A percentile compares a stretch with the other conserved stretches of the same genome.
Evolutionary conservation across 2,888 invertebrate species (phyloP).

Genomic region (Amorpha juglandis): DNA sequence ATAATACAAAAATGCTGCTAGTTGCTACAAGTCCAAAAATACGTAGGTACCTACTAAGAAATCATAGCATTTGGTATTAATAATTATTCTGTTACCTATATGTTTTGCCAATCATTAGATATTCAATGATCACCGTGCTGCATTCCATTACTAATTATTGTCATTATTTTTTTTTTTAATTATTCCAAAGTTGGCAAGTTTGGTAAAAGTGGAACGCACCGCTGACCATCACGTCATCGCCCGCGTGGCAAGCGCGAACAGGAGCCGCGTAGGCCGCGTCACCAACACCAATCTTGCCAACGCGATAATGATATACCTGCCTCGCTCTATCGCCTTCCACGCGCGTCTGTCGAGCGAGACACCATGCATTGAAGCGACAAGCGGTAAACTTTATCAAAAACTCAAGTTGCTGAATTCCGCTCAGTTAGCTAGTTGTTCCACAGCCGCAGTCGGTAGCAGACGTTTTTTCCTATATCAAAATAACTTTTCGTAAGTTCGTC

Average conservation of each 20-base stretch:
- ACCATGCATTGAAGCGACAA: slow-evolving; percentile 43
- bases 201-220: slow-evolving; percentile 66
- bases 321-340: slow-evolving; percentile 45
- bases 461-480: slow-evolving; percentile 47
- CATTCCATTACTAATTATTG: neutral
- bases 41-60: too few species aligned
- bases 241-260: slow-evolving; percentile 67
- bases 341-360: slow-evolving; percentile 42
- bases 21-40: too few species aligned
- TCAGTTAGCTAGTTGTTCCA: slow-evolving; percentile 60
- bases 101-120: neutral
- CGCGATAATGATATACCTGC: slow-evolving; percentile 43
- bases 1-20: too few species aligned
- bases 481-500: slow-evolving; percentile 79
- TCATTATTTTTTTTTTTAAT: neutral
- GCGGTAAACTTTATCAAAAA: slow-evolving; percentile 68
- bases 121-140: neutral
- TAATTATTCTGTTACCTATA: too few species aligned
- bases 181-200: slow-evolving; percentile 52
- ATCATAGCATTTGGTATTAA: too few species aligned
- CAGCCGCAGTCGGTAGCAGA: slow-evolving; percentile 51
- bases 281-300: slow-evolving; percentile 36
- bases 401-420: slow-evolving; percentile 54
- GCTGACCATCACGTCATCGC: slow-evolving; percentile 67
- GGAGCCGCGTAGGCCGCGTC: slow-evolving; percentile 67